Conservation (phyloP, 2,113 vertebrate genomes). For the Epinephelus fuscoguttatus region DNA sequence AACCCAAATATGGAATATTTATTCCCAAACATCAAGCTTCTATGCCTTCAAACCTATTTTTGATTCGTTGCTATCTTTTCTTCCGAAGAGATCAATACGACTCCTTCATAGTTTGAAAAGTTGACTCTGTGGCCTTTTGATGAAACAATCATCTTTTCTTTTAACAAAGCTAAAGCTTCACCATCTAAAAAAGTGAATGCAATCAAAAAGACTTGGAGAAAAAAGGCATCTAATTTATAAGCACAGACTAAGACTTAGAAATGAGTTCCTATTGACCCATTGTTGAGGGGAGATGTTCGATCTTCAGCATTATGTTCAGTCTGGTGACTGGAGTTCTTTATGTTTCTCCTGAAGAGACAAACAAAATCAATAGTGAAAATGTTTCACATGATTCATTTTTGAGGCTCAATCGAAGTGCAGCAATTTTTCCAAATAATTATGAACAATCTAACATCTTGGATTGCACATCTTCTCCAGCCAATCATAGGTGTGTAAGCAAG, state of each 20-base stretch:
- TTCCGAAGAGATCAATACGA: constrained; percentile 54
- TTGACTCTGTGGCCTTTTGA: constrained; percentile 56
- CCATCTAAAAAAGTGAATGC: constrained; percentile 65
- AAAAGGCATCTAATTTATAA: constrained; percentile 70
- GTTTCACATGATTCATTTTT: constrained; percentile 87
- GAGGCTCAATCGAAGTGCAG: constrained; percentile 86
- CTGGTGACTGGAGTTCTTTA: constrained; percentile 84
- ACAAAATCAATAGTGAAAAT: constrained; percentile 90
- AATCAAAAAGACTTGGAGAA: constrained; percentile 66
- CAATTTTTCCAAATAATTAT: constrained; percentile 94
- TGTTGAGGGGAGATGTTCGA: constrained; percentile 87
- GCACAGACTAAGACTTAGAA: constrained; percentile 69
- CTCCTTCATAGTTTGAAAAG: constrained; percentile 61
- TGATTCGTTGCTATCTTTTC: constrained; percentile 45
- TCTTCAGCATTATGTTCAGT: constrained; percentile 81
- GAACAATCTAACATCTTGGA: constrained; percentile 86
- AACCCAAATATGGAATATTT: constrained; percentile 28
- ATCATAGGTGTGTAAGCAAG: constrained; percentile 81
- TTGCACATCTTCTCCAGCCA: constrained; percentile 70
- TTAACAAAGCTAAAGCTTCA: constrained; percentile 64
- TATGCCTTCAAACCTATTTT: constrained; percentile 35
- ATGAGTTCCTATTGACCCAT: constrained; percentile 78
- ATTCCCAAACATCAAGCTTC: constrained; percentile 44
- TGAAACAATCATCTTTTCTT: constrained; percentile 63
- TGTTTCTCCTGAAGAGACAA: constrained; percentile 84